Conservation (phyloP, 2,797 vertebrate genomes). For the Rhynchonycteris naso region DNA sequence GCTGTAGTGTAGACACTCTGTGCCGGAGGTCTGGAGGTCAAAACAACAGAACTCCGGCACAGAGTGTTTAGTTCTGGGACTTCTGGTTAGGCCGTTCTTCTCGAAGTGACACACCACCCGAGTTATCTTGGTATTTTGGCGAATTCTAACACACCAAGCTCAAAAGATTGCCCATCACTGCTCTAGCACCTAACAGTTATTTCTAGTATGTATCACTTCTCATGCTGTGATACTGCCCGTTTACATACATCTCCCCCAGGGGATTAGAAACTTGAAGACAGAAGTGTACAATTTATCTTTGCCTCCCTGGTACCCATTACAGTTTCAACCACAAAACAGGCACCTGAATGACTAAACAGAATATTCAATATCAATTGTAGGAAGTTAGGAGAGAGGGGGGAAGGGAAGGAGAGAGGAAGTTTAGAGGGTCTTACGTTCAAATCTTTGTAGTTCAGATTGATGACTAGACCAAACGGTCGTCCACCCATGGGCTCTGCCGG, state of each 20-base stretch:
- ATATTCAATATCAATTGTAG: background rate
- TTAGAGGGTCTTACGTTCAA: constrained; percentile 87
- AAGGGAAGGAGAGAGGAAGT: background rate
- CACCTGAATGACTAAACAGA: background rate
- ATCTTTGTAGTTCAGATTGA: constrained; percentile 99
- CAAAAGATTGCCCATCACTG: too few species aligned
- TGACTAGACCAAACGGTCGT: constrained; percentile 96
- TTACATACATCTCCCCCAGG: background rate
- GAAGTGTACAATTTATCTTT: background rate
- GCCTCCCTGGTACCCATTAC: background rate
- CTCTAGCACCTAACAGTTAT: background rate
- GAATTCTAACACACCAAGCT: too few species aligned
- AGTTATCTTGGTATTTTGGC: too few species aligned
- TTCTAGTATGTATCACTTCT: background rate
- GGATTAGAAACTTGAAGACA: background rate
- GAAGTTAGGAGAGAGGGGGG: too few species aligned
- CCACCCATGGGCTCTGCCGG: constrained; percentile 99
- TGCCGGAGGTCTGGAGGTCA: too few species aligned
- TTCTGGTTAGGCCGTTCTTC: too few species aligned
- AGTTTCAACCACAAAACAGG: constrained; percentile 12
- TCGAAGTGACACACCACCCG: too few species aligned
- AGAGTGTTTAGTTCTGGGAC: too few species aligned
- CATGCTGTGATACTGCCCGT: background rate
- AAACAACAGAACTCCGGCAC: too few species aligned
- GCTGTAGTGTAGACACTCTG: too few species aligned